phyloP scores from a whole-genome alignment of 1,140 invertebrate genomes.

The Orchestia grillus region DNA sequence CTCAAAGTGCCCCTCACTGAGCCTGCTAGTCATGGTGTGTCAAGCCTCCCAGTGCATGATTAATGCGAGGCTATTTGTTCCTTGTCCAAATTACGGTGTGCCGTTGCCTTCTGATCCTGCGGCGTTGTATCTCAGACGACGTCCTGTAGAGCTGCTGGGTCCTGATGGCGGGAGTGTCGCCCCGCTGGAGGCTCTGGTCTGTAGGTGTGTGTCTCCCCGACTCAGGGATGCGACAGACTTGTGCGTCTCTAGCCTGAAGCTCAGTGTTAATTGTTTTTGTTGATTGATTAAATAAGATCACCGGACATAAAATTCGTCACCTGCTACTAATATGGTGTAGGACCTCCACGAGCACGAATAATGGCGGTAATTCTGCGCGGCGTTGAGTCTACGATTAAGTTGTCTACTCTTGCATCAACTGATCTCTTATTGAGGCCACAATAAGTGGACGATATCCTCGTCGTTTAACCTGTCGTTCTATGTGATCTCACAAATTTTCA shows the following conservation, averaged over 20 bases:
- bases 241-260: neutral
- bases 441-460: too few relatives aligned
- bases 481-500: too few relatives aligned
- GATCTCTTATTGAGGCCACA: too few relatives aligned
- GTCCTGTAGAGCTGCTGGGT: neutral
- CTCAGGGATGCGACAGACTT: neutral
- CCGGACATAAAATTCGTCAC: too few relatives aligned
- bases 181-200: neutral
- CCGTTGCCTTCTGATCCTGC: conserved; percentile 4
- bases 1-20: neutral
- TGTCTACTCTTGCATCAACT: too few relatives aligned
- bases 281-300: too few relatives aligned
- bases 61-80: neutral
- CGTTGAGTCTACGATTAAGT: too few relatives aligned
- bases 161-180: neutral
- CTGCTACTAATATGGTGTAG: too few relatives aligned
- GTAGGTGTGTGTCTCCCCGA: neutral
- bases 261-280: too few relatives aligned
- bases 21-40: neutral
- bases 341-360: too few relatives aligned
- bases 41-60: neutral
- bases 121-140: neutral
- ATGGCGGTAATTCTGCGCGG: too few relatives aligned
- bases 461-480: too few relatives aligned
- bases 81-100: conserved; percentile 26